A percentile compares a stretch with the other conserved stretches of the same genome.
phyloP scores from a whole-genome alignment of 2,113 vertebrate species.

The Erpornis zantholeuca region DNA sequence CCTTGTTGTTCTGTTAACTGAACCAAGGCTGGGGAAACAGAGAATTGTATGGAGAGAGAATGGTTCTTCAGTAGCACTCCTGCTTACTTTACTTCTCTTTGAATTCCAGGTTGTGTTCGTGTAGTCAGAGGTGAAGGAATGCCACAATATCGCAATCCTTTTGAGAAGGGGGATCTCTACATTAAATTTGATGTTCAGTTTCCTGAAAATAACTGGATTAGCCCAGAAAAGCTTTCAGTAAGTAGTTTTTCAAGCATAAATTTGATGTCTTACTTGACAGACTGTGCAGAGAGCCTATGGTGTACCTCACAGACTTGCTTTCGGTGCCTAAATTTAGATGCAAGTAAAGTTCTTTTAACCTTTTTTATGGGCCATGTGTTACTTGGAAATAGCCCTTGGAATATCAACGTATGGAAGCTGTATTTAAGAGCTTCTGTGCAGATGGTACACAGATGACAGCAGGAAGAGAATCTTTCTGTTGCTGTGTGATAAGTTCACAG shows the following conservation, averaged over 20 bases:
- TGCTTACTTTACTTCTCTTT: neutral
- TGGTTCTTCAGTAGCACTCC: neutral
- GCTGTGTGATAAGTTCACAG: neutral
- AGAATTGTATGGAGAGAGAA: neutral
- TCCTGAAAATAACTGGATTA: constrained; percentile 98
- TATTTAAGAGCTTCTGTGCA: neutral
- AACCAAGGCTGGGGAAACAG: neutral
- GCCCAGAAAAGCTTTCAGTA: constrained; percentile 94
- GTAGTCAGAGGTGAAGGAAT: constrained; percentile 95
- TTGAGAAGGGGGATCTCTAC: constrained; percentile 97
- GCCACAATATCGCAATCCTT: constrained; percentile 98
- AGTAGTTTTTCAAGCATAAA: constrained; percentile 55
- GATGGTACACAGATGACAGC: neutral
- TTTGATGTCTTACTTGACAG: neutral
- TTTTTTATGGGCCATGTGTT: neutral
- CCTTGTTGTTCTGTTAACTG: neutral
- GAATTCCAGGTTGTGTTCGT: constrained; percentile 82
- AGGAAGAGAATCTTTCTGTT: neutral
- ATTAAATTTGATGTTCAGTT: constrained; percentile 98
- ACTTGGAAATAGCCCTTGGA: neutral
- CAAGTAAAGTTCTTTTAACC: neutral
- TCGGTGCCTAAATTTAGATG: neutral
- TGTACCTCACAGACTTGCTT: neutral
- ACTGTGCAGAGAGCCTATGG: neutral
- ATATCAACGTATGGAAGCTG: neutral